Conservation (phyloP, 2,797 vertebrate species). For the Heterohyrax brucei region DNA sequence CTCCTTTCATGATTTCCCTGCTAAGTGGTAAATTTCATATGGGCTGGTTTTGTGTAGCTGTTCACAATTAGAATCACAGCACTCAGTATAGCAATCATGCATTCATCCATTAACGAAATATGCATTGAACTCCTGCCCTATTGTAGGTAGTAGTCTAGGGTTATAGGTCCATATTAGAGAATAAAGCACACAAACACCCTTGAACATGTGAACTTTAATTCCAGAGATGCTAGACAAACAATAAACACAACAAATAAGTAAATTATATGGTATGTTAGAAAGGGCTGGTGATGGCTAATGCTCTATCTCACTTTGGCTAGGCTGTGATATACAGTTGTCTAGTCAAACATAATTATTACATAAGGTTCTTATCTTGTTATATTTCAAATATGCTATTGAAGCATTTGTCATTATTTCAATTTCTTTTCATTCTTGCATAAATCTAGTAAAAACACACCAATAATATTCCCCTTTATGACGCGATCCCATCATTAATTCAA, state of each 20-base stretch:
- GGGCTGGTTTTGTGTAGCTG: background rate
- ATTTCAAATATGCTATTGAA: constrained; percentile 56
- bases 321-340: background rate
- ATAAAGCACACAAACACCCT: background rate
- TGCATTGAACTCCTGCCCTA: fast-evolving
- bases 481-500: constrained; percentile 41
- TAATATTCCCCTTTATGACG: background rate
- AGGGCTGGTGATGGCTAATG: background rate
- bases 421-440: constrained; percentile 62
- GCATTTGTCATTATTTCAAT: constrained; percentile 46
- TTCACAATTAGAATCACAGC: background rate
- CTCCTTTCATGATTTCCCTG: background rate
- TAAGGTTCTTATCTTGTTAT: constrained; percentile 31
- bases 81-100: fast-evolving
- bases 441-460: constrained; percentile 18
- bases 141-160: no score
- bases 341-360: background rate
- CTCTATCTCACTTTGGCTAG: background rate
- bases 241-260: background rate
- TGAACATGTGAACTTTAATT: background rate
- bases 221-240: background rate
- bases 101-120: background rate
- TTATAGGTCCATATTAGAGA: background rate
- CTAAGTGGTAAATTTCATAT: no score
- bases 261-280: background rate